A percentile compares a stretch with the other conserved stretches of the same genome.
These are phyloP conservation scores for Oxycera nigricornis DNA, from an alignment of 2,888 invertebrate species.

Conservation along the genomic window DNA sequence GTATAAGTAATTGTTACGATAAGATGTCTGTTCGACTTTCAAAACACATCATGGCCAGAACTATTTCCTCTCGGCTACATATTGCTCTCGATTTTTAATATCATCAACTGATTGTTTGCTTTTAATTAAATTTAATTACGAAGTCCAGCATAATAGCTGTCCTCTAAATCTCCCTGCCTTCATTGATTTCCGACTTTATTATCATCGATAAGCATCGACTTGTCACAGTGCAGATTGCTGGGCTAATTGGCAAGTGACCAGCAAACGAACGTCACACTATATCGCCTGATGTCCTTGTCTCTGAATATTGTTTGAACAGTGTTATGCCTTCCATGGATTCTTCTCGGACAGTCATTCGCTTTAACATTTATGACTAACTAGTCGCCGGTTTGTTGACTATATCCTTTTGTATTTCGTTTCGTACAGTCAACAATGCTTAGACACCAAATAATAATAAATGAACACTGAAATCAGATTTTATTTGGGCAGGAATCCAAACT, in stretches of 20 bases:
- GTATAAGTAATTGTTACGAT: too few species aligned
- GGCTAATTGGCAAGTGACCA: slow-evolving; percentile 29
- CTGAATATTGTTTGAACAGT: slow-evolving; percentile 34
- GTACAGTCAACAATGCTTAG: slow-evolving; percentile 32
- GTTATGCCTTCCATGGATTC: slow-evolving; percentile 39
- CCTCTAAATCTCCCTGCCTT: neutral
- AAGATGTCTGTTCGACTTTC: too few species aligned
- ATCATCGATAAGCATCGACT: neutral
- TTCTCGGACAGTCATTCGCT: slow-evolving; percentile 6
- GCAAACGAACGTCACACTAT: neutral
- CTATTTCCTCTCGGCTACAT: neutral
- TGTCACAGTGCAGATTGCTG: neutral
- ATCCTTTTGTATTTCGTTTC: slow-evolving; percentile 14
- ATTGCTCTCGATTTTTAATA: neutral
- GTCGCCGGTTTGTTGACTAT: slow-evolving; percentile 37
- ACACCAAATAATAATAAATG: slow-evolving; percentile 33
- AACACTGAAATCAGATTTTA: slow-evolving; percentile 24
- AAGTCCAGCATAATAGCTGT: neutral
- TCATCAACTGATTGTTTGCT: slow-evolving; percentile 9
- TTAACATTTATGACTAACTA: slow-evolving; percentile 34
- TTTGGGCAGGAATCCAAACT: neutral
- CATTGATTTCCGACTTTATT: neutral
- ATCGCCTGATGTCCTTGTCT: neutral
- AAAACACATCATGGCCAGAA: too few species aligned
- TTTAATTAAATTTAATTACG: slow-evolving; percentile 34